Evolutionary conservation across 2,113 vertebrate species (phyloP).

Genomic region (Corythornis madagascariensis): DNA sequence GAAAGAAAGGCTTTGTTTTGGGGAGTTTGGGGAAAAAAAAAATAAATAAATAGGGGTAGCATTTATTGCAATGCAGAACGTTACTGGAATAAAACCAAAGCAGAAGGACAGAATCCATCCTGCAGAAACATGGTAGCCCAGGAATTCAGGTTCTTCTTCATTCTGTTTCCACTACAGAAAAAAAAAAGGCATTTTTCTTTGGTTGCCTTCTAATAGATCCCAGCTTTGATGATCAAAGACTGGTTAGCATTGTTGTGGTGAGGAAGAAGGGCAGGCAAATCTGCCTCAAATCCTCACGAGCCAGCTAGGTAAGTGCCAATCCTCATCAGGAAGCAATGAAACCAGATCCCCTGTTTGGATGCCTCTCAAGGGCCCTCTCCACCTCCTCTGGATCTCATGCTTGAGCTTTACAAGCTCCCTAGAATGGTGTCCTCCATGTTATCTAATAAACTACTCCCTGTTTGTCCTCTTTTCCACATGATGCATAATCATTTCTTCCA

Average conservation of each 20-base stretch:
- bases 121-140: neutral
- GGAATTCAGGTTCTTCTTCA: neutral
- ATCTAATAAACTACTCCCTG: neutral
- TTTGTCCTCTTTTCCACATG: neutral
- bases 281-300: neutral
- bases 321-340: neutral
- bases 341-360: neutral
- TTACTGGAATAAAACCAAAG: neutral
- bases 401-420: neutral
- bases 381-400: neutral
- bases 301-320: neutral
- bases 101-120: neutral
- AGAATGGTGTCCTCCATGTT: neutral
- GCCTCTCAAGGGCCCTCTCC: neutral
- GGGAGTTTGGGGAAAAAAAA: neutral
- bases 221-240: conserved; percentile 1
- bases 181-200: neutral
- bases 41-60: neutral
- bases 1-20: neutral
- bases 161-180: neutral
- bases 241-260: neutral
- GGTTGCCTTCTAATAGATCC: neutral
- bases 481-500: neutral
- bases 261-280: neutral
- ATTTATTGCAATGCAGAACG: neutral